Evolutionary conservation across 2,888 invertebrate genomes (phyloP).

Genomic region (Desoria tigrina): DNA sequence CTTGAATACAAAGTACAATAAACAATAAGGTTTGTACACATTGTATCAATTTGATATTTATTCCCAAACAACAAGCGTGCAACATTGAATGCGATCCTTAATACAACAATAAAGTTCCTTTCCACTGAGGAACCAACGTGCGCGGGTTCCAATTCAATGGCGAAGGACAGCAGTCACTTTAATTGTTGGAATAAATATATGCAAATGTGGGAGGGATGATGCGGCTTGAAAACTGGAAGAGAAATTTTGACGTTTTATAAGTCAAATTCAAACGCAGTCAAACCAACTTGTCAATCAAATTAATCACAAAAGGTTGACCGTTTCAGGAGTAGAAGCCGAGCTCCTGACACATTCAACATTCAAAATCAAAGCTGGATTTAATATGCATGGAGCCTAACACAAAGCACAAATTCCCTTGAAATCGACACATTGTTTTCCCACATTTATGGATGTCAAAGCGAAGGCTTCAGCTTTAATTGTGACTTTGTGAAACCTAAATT

Average conservation of each 20-base stretch:
- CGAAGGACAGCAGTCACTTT: too few relatives aligned
- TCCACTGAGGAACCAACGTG: too few relatives aligned
- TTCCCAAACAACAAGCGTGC: too few relatives aligned
- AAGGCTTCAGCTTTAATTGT: too few relatives aligned
- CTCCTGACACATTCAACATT: neutral
- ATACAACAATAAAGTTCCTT: too few relatives aligned
- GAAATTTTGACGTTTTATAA: conserved; percentile 15
- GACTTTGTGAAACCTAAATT: too few relatives aligned
- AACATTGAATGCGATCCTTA: too few relatives aligned
- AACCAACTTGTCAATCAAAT: conserved; percentile 15
- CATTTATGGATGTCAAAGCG: neutral
- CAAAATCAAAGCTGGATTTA: neutral
- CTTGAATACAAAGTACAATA: too few relatives aligned
- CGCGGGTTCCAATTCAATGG: too few relatives aligned
- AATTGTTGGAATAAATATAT: neutral
- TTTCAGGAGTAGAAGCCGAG: conserved; percentile 14
- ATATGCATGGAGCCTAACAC: neutral
- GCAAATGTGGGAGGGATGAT: conserved; percentile 9
- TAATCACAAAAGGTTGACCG: conserved; percentile 5
- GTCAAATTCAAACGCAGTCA: conserved; percentile 8
- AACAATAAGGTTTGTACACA: too few relatives aligned
- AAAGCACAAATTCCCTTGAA: conserved; percentile 17
- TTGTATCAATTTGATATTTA: too few relatives aligned
- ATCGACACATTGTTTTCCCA: conserved; percentile 16
- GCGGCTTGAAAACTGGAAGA: conserved; percentile 8